These are phyloP conservation scores for Drosophila teissieri DNA, from an alignment of 1,140 invertebrate genomes.

Conservation along the genomic window DNA sequence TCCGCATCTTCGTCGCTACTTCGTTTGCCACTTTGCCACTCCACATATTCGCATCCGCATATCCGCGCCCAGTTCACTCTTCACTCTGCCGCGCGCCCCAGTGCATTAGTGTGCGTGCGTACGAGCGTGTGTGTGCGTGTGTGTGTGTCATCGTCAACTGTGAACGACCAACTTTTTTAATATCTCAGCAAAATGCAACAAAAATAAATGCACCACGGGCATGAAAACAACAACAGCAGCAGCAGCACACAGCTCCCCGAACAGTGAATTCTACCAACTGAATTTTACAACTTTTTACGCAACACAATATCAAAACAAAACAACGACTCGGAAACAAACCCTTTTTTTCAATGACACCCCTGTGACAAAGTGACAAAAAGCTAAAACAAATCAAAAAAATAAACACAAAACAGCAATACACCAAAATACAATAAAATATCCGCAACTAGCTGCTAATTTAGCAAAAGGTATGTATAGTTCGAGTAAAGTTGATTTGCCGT, in stretches of 20 bases:
- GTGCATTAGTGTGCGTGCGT: constrained; percentile 18
- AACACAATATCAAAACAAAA: background rate
- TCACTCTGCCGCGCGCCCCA: constrained; percentile 6
- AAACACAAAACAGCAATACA: constrained; percentile 3
- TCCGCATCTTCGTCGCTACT: constrained; percentile 1
- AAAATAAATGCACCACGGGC: constrained; percentile 20
- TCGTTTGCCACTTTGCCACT: background rate
- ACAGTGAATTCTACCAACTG: background rate
- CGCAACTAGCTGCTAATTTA: background rate
- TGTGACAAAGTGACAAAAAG: constrained; percentile 19
- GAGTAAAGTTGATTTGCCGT: constrained; percentile 24
- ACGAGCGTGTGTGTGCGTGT: constrained; percentile 14
- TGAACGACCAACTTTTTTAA: constrained; percentile 48
- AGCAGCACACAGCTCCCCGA: background rate
- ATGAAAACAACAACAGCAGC: constrained; percentile 13
- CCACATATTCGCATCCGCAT: background rate
- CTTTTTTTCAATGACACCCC: constrained; percentile 6
- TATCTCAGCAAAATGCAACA: constrained; percentile 24
- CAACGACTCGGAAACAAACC: background rate
- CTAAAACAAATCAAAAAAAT: background rate
- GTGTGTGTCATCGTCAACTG: constrained; percentile 14
- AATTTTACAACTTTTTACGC: background rate
- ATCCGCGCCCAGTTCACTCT: constrained; percentile 11
- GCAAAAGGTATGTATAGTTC: constrained; percentile 19
- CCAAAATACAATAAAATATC: constrained; percentile 6